Evolutionary conservation across 1,140 invertebrate genomes (phyloP), one percentile per base, ranked within the genome.

Genomic region (Halesus radiatus): DNA sequence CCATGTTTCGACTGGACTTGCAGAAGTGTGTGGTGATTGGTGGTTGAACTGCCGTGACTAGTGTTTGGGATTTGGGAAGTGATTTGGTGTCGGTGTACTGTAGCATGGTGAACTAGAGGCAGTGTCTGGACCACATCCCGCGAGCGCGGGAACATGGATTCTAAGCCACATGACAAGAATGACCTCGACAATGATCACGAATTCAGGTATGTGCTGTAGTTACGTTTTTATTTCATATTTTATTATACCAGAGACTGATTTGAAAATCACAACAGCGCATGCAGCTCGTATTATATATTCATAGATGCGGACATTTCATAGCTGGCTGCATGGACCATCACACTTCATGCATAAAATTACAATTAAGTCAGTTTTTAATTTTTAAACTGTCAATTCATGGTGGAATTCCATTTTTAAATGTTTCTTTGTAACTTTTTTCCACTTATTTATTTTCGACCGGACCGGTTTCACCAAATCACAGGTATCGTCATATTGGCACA

Each of bases 71-170:
- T 2, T 45, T 13, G 37, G 23, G 29, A 58, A 58, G 53, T 75
- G 53, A 13, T 56, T 50, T 73, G 70, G 53, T 6, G 23, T 26
- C 7, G 37, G 37, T 45, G 37, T 13, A 13, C 37, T 13, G 13
- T 75, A 58, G 73, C 29, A 75, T 75, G 73, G 23, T 58, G 73
- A 58, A 58, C 53, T 75, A 58, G 73, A n/a, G n/a, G 26, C 16
- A 20, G 80, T 52, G 76, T 18, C 37, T 8, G 18, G 45, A 32
- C 26, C 32, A 32, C 23, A 75, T 18, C 72, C 72, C 72, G 72
- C 72, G 20, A 74, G 52, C 68, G 72, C 72, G 72, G 72, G 72
- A 82, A 82, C 81, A 82, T 82, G 81, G 81, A 82, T 82, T 78
- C 81, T 76, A 78, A 82, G 70, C 77, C 81, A 79, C 50, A 77